Evolutionary conservation across 2,888 invertebrate species (phyloP).

Genomic region (Tribolium freemani): DNA sequence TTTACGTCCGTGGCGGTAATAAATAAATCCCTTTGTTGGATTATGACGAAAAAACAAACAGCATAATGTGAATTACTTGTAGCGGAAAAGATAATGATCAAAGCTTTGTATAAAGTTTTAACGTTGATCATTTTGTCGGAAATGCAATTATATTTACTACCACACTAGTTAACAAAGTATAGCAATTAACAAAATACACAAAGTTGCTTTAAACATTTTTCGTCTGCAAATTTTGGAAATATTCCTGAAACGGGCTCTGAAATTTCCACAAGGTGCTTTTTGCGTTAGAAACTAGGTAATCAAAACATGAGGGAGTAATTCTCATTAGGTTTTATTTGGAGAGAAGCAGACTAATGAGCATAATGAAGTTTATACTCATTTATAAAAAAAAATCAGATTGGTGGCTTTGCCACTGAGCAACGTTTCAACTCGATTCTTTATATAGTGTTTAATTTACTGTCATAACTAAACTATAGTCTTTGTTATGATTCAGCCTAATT

Average conservation of each 20-base stretch:
- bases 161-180: neutral
- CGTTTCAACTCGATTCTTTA: too few relatives aligned
- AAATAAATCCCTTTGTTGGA: conserved; percentile 22
- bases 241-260: too few relatives aligned
- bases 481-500: conserved; percentile 2
- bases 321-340: too few relatives aligned
- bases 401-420: too few relatives aligned
- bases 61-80: conserved; percentile 20
- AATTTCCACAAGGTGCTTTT: too few relatives aligned
- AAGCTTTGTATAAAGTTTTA: conserved; percentile 17
- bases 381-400: too few relatives aligned
- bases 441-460: too few relatives aligned
- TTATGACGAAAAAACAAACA: conserved; percentile 15
- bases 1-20: conserved; percentile 8
- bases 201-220: neutral
- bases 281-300: too few relatives aligned
- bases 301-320: too few relatives aligned
- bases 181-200: neutral
- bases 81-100: conserved; percentile 32
- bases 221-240: neutral
- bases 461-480: neutral
- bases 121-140: conserved; percentile 1
- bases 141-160: conserved; percentile 1
- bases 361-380: too few relatives aligned
- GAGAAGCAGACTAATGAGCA: too few relatives aligned